Evolutionary conservation across 2,113 vertebrate genomes (phyloP), one percentile per base, ranked within the genome.

Genomic region (Limnothrissa miodon): DNA sequence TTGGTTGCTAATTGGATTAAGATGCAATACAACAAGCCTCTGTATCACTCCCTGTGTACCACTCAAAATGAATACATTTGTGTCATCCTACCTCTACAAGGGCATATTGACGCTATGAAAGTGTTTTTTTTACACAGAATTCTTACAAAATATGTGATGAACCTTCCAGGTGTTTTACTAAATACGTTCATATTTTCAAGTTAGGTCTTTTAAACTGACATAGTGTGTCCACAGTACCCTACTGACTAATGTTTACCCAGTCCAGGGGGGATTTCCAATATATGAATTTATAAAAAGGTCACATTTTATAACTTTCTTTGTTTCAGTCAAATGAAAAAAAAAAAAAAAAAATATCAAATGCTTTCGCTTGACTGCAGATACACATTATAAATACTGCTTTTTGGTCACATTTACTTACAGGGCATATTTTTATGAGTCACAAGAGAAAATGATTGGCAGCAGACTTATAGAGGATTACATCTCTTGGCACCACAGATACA

Each of bases 261-360:
- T 78, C 3, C 46, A 48, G 51, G 0, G 46, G 66, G 21, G 39
- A 78, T 80, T 66, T 81, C n/a, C 23, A 33, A 81, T 83, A 81
- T 80, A 84, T 80, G 81, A 84, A 82, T 83, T 42, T 56, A 45
- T 81, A 80, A 80, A 83, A 82, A 87, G 83, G 83, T 84, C 84
- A 84, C 81, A 45, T 23, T 81, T 80, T 48, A 79, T 33, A 48
- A 15, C 51, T 66, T 80, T 59, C 56, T 80, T 33, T 83, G 83
- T 83, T 17, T 56, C 42, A 81, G 46, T 81, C 78, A 88, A 78
- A 83, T 82, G 33, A 45, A 56, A 56, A 82, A 48, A 80, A 74
- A n/a, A n/a, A n/a, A n/a, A n/a, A n/a, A n/a, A n/a, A n/a, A n/a
- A n/a, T n/a, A n/a, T n/a, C n/a, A n/a, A n/a, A 62, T 74, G 3